Evolutionary conservation across 2,113 vertebrate species (phyloP), one percentile per base, ranked within the genome.

Genomic region (Progne subis): DNA sequence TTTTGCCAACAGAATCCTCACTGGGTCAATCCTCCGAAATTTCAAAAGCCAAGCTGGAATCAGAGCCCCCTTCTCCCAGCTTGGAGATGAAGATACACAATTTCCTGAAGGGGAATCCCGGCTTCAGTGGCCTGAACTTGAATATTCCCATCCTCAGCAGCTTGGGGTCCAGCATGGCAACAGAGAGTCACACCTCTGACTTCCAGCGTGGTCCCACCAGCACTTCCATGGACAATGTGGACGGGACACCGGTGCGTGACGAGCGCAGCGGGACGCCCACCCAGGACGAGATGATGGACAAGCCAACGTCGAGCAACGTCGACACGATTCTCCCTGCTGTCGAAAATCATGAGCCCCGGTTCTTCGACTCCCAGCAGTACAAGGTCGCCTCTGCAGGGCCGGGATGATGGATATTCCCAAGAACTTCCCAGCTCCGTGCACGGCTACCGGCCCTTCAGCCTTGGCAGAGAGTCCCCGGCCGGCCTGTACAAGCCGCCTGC

Each of bases 221-320:
- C 96, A 97, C 98, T 6, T 97, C 98, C 25, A 64, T 98, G 12
- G 99, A 99, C 67, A 99, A 98, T 9, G 98, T 98, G 23, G 99
- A 99, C 1, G 99, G 99, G 12, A 99, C 99, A 0, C 99, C 99
- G 0, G 99, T 99, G 49, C 98, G 99, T 6, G 99, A 99, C 1
- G 99, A 99, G 77, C 98, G 98, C 3, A 99, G 99, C 3, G 98
- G 99, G 70, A 99, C 99, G 0, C 99, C 99, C 18, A 99, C 99
- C 32, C 99, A 99, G 89, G 99, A 99, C 4, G 99, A 99, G 98
- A 99, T 99, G 92, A 99, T 99, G 99, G 99, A 99, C 95, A 99
- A 99, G 14, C 99, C 99, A 0, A 95, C 98, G 0, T 97, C 98
- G 1, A 98, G 98, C 88, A 98, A 60, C 28, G 96, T 98, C 3